Base-by-base conservation (phyloP, 2,888 invertebrate genomes). In the Aleiodes alternator region DNA sequence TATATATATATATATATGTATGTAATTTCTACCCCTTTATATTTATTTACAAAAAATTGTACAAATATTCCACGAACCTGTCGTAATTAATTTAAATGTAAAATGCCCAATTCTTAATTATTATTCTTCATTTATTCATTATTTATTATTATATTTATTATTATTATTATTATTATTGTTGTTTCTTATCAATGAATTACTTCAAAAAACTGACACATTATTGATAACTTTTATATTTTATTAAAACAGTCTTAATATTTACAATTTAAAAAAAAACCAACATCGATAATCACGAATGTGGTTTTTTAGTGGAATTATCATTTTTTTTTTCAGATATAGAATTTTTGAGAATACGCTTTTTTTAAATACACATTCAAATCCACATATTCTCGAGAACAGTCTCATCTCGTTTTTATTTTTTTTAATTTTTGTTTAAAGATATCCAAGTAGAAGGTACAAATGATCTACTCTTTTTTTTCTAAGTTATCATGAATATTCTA, bases 261-360 rank as follows among this genome's bases (percentile, higher is more conserved):
- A 55, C 53, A 38, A 53, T 55, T 23, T 23, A 23, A 23, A 23
- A 51, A 64, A 64, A 64, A 64, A 64, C 38, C 16, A 12, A 56
- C 69, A 31, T 56, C 31, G 29, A n/a, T n/a, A 1, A 71, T 38
- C 14, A 64, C 64, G 14, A 43, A 16, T 48, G 64, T 64, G 48
- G 14, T 43, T n/a, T 64, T 23, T n/a, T 8, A 61, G 16, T 11
- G 38, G 34, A 43, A 43, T 61, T 38, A 38, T n/a, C 3, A 5
- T 34, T 34, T 34, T 14, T 48, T 3, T 14, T 16, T 23, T n/a
- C 50, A 57, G n/a, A 61, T 71, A 75, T 43, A 68, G 57, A 76
- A 23, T 23, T 23, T 53, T 59, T 61, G 56, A 76, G 64, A 76
- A 76, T 43, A 57, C 56, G 68, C 51, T 76, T 71, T 72, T 66